Base-by-base conservation (phyloP, 2,797 vertebrate species). In the Rhabdophis nuchalis region DNA sequence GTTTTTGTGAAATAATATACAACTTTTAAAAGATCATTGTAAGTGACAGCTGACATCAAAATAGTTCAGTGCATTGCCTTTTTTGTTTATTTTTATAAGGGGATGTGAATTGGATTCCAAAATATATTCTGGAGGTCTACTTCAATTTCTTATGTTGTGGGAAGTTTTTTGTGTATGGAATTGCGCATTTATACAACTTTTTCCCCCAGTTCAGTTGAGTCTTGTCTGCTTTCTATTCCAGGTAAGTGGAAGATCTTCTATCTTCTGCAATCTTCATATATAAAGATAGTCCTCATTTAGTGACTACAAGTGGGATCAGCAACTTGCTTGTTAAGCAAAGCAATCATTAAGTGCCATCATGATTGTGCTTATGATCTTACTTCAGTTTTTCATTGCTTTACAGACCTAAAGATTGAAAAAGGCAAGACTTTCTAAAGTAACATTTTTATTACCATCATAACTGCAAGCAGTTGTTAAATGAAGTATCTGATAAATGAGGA, bases 1-100 rank as follows among this genome's bases (percentile, higher is more conserved):
- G n/a, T 41, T 90, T 95, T 94, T 90, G n/a, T 23, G 87, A 94
- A 94, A 88, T 61, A 91, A 88, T 23, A 93, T 60, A 86, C 4
- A 96, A 93, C 32, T 29, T 56, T 92, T 90, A 92, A 93, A 94
- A 91, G 87, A 56, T 25, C 29, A 14, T 46, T 85, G 0, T 10
- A 90, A 57, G 86, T 57, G 0, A 3, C 90, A 36, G 93, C 53
- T 82, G 53, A 29, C 86, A 27, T 57, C 11, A 85, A 52, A 68
- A 61, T n/a, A 54, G 16, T 57, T 90, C 25, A 82, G 54, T 27
- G 77, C 85, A 90, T 58, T 90, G 36, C 23, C 27, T 16, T 46
- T 4, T 56, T 27, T 29, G 8, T 41, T 82, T 72, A 6, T 56
- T 60, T 60, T 16, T 88, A 11, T 68, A 46, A 88, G 50, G 32